Evolutionary conservation across 2,797 vertebrate genomes (phyloP).

Genomic region (Syndactyla subalaris): DNA sequence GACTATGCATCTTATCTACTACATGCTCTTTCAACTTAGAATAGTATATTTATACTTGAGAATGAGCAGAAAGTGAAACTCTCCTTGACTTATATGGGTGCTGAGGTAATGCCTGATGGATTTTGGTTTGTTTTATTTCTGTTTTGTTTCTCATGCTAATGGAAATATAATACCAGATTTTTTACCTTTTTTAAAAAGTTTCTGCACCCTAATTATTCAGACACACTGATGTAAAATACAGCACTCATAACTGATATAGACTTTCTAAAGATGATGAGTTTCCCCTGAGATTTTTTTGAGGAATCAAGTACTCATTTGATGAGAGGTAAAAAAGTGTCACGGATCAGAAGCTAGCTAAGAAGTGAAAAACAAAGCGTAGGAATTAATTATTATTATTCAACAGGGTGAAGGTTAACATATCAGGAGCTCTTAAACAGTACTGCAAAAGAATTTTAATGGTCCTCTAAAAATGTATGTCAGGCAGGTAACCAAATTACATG

Average conservation of each 20-base stretch:
- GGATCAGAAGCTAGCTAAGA: background rate
- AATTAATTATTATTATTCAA: slow-evolving; percentile 28
- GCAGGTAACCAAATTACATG: background rate
- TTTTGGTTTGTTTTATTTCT: background rate
- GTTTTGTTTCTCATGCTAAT: background rate
- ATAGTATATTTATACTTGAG: background rate
- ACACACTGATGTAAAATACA: background rate
- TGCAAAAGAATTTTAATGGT: slow-evolving; percentile 3
- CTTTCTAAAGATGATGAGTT: background rate
- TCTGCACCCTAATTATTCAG: background rate
- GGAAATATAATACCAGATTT: background rate
- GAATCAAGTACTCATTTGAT: background rate
- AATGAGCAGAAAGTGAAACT: background rate
- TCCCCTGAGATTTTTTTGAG: background rate
- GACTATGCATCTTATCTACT: background rate
- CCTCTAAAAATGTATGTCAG: background rate
- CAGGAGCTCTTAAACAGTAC: background rate
- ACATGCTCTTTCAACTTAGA: background rate
- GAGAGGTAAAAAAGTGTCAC: background rate
- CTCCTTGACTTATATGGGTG: background rate
- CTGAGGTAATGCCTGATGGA: background rate
- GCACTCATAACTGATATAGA: background rate
- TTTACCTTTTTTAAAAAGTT: background rate
- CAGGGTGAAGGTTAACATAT: background rate
- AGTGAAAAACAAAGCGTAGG: background rate